A percentile compares a stretch with the other conserved stretches of the same genome.
Conservation (phyloP, 2,113 vertebrate species). For the Sinosuthora webbiana region DNA sequence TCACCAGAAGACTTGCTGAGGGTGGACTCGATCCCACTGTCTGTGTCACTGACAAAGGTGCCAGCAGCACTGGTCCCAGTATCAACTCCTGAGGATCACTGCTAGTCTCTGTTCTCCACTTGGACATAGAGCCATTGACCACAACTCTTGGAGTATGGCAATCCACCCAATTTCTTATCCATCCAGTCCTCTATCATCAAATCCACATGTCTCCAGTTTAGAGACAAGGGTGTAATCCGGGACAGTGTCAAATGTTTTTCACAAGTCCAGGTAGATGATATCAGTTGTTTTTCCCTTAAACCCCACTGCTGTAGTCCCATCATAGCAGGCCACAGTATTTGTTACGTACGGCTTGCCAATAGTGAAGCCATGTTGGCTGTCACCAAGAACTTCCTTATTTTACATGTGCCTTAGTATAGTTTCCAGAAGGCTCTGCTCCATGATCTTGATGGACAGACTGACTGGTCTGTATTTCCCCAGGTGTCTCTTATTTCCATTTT, state of each 20-base stretch:
- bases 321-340: neutral
- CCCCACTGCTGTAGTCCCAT: neutral
- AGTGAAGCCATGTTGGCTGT: neutral
- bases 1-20: neutral
- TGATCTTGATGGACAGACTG: neutral
- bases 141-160: neutral
- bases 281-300: neutral
- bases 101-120: neutral
- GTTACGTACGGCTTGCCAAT: neutral
- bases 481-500: neutral
- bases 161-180: neutral
- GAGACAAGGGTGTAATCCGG: neutral
- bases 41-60: neutral
- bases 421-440: neutral
- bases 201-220: neutral
- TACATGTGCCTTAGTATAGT: neutral
- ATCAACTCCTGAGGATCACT: neutral
- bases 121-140: neutral
- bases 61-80: fast-evolving
- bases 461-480: neutral
- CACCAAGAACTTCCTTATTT: neutral
- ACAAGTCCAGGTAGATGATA: too few species aligned
- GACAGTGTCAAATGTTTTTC: neutral
- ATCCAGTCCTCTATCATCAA: neutral
- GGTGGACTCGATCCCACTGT: neutral